Percentiles rank a stretch among this genome's conserved stretches.
phyloP scores from a whole-genome alignment of 2,797 vertebrate species.

The Myotis planiceps region DNA sequence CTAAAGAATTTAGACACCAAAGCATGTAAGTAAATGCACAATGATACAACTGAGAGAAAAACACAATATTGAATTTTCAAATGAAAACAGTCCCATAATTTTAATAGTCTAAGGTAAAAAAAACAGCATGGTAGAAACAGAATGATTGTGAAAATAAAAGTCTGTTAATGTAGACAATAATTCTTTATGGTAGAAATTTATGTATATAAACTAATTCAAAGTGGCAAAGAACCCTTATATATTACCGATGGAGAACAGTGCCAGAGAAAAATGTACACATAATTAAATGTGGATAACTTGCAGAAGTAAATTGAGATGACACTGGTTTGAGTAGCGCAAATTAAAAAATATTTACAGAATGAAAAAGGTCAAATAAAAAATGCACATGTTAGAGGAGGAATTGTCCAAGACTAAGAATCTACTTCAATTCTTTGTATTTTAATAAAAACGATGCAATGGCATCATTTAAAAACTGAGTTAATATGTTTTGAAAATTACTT shows the following conservation, averaged over 20 bases:
- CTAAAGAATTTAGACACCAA: background rate
- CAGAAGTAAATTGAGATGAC: constrained; percentile 8
- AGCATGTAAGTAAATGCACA: background rate
- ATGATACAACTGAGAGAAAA: constrained; percentile 26
- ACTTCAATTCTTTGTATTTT: constrained; percentile 21
- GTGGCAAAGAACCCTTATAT: background rate
- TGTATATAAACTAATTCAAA: background rate
- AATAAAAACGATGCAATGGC: constrained; percentile 4
- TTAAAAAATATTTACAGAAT: constrained; percentile 40
- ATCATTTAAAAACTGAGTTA: constrained; percentile 20
- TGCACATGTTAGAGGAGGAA: background rate
- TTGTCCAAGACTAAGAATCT: background rate
- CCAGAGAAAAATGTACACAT: constrained; percentile 19
- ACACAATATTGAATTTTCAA: constrained; percentile 16
- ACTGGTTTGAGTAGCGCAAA: background rate
- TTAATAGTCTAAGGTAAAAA: background rate
- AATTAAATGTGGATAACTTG: constrained; percentile 22
- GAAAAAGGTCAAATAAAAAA: constrained; percentile 42
- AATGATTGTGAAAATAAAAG: background rate
- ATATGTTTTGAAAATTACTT: constrained; percentile 78
- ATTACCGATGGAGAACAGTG: background rate
- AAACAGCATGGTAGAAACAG: background rate
- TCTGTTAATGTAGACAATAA: background rate
- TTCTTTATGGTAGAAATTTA: constrained; percentile 5
- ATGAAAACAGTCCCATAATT: background rate